A percentile compares a stretch with the other conserved stretches of the same genome.
Conservation (phyloP, 2,888 invertebrate species). For the Melanargia galathea region DNA sequence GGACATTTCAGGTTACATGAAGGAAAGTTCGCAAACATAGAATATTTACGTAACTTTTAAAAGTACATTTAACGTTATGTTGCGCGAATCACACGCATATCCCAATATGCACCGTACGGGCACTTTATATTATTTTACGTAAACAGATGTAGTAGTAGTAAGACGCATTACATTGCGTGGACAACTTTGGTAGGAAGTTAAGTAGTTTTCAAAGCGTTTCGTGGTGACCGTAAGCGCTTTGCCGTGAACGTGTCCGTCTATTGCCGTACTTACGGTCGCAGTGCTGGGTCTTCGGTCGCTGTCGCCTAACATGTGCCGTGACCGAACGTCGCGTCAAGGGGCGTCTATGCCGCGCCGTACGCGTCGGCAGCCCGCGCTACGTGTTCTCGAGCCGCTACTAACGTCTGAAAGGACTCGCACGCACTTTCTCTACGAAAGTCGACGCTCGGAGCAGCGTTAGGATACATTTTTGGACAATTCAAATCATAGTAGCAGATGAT, state of each 20-base stretch:
- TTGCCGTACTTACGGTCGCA: slow-evolving; percentile 49
- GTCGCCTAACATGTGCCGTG: slow-evolving; percentile 62
- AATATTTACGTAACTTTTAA: not conserved
- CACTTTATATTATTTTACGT: not conserved
- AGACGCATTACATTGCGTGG: not conserved
- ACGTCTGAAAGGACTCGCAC: slow-evolving; percentile 75
- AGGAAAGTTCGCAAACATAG: not conserved
- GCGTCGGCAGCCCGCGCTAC: slow-evolving; percentile 51
- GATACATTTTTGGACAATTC: slow-evolving; percentile 37
- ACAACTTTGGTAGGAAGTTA: not conserved
- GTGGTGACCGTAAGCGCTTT: slow-evolving; percentile 18
- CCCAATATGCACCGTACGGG: not conserved
- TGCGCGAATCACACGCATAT: not conserved
- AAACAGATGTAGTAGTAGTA: not conserved
- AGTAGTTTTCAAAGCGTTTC: slow-evolving; percentile 6
- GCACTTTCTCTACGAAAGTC: slow-evolving; percentile 60
- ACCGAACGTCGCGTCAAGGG: slow-evolving; percentile 37
- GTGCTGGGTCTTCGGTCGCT: slow-evolving; percentile 52
- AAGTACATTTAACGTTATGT: not conserved
- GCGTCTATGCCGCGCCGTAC: slow-evolving; percentile 54
- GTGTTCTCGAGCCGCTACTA: slow-evolving; percentile 61
- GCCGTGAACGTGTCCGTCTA: slow-evolving; percentile 40
- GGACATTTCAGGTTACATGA: not conserved
- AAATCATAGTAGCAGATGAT: slow-evolving; percentile 10
- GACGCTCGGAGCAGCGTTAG: slow-evolving; percentile 54